phyloP scores from a whole-genome alignment of 2,113 vertebrate species.

The Orthonyx spaldingii region DNA sequence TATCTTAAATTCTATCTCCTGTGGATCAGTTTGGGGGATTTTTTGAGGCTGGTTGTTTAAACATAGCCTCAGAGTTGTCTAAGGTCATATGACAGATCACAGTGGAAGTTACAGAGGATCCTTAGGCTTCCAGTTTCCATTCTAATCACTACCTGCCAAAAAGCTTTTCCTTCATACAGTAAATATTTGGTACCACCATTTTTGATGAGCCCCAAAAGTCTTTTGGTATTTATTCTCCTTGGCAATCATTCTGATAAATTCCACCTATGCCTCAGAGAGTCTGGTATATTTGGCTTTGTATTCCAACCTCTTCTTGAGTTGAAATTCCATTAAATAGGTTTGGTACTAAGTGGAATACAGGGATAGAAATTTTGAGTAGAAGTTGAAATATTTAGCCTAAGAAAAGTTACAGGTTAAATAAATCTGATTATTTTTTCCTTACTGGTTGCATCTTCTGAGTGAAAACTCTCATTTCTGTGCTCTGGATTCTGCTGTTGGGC shows the following conservation, averaged over 20 bases:
- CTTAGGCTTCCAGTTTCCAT: background rate
- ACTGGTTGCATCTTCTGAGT: background rate
- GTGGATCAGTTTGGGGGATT: background rate
- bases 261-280: background rate
- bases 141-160: background rate
- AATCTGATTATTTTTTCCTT: background rate
- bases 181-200: background rate
- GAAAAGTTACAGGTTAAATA: background rate
- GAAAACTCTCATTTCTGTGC: background rate
- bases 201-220: background rate
- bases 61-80: background rate
- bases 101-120: background rate
- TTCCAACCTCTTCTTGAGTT: background rate
- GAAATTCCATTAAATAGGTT: background rate
- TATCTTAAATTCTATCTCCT: background rate
- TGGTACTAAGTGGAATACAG: background rate
- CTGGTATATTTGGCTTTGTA: background rate
- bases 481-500: background rate
- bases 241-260: background rate
- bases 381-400: background rate
- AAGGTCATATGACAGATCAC: background rate
- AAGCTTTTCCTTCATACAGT: fast-evolving
- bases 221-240: background rate
- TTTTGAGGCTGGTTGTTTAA: background rate
- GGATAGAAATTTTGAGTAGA: background rate